Conservation (phyloP, 2,113 vertebrate genomes). For the Maccullochella peelii region DNA sequence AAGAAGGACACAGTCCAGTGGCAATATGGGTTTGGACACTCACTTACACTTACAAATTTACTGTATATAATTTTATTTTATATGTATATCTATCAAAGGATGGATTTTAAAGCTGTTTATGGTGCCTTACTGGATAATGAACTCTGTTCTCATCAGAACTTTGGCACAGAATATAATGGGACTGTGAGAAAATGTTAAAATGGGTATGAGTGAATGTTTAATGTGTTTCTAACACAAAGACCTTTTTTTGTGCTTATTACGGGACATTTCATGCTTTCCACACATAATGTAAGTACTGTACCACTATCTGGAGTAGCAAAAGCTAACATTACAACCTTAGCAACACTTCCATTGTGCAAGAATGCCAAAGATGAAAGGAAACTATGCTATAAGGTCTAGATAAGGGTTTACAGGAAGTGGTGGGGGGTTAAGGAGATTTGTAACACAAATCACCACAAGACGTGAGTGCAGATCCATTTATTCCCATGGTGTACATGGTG, state of each 20-base stretch:
- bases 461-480: slow-evolving; percentile 22
- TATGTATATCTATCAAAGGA: slow-evolving; percentile 16
- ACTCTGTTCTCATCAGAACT: slow-evolving; percentile 2
- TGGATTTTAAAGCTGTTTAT: slow-evolving; percentile 25
- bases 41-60: slow-evolving; percentile 53
- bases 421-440: background rate
- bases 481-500: background rate
- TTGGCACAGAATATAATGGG: background rate
- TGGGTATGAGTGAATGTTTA: slow-evolving; percentile 1
- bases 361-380: slow-evolving; percentile 19
- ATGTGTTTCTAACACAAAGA: background rate
- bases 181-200: slow-evolving; percentile 19
- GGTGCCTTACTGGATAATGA: slow-evolving; percentile 9
- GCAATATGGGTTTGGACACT: slow-evolving; percentile 43
- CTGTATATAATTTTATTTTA: slow-evolving; percentile 26
- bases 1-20: slow-evolving; percentile 45
- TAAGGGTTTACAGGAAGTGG: background rate
- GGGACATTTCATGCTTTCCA: slow-evolving; percentile 1
- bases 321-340: background rate
- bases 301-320: background rate
- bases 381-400: background rate
- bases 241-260: background rate
- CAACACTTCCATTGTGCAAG: background rate
- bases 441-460: slow-evolving; percentile 14
- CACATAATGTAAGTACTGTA: background rate